phyloP scores from a whole-genome alignment of 92 coral and sea anemone genomes.

The Siderastrea radians region DNA sequence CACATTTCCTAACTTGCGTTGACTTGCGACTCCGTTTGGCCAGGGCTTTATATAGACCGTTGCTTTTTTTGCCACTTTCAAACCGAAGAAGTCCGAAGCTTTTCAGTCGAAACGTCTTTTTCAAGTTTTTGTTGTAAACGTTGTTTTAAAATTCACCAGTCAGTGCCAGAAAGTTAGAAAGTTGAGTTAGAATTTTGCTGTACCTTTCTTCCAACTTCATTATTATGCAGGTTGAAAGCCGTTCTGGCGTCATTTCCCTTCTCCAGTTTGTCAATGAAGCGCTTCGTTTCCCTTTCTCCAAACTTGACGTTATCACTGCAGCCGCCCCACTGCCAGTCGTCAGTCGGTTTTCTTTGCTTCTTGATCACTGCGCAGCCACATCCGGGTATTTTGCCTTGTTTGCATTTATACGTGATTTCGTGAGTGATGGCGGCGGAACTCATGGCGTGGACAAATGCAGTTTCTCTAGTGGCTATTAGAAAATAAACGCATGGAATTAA shows the following conservation, averaged over 20 bases:
- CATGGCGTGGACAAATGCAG: constrained; percentile 82
- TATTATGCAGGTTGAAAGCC: constrained; percentile 77
- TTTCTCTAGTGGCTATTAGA: constrained; percentile 77
- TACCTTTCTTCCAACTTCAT: constrained; percentile 88
- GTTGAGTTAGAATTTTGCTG: too few relatives aligned
- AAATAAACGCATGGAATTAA: background rate
- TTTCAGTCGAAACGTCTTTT: too few relatives aligned
- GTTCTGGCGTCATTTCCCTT: constrained; percentile 57
- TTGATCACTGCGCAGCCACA: constrained; percentile 68
- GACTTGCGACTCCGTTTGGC: too few relatives aligned
- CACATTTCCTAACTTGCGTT: too few relatives aligned
- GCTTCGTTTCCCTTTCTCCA: constrained; percentile 77
- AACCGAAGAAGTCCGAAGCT: too few relatives aligned
- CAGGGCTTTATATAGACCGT: too few relatives aligned
- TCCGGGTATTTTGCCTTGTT: constrained; percentile 76
- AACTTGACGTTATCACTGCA: constrained; percentile 81
- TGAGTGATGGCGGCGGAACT: constrained; percentile 86
- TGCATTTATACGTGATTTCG: constrained; percentile 74
- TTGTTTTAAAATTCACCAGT: too few relatives aligned
- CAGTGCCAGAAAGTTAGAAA: too few relatives aligned
- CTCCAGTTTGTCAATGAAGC: constrained; percentile 83
- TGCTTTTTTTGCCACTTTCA: too few relatives aligned
- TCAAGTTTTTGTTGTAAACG: too few relatives aligned
- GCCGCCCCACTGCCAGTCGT: constrained; percentile 77
- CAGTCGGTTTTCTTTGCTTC: background rate